phyloP scores from a whole-genome alignment of 92 coral and sea anemone genomes.

The Ricordea florida region DNA sequence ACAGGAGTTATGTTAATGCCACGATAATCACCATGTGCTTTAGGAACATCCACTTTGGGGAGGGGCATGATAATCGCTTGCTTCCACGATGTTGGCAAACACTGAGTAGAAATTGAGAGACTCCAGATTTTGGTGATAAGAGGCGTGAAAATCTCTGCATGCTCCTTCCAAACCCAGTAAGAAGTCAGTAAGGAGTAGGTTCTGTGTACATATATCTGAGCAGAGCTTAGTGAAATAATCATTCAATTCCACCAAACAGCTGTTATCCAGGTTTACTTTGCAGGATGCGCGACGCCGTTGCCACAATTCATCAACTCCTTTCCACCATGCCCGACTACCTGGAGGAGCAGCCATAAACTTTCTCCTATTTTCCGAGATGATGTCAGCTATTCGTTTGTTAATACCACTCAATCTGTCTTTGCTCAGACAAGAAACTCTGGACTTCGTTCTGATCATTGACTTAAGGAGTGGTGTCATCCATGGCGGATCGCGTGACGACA shows the following conservation, averaged over 20 bases:
- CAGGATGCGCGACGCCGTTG: conserved; percentile 10
- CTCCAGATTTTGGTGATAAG: conserved; percentile 34
- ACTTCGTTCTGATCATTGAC: conserved; percentile 17
- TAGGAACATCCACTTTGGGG: conserved; percentile 35
- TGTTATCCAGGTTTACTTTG: conserved; percentile 1
- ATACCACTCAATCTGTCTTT: background rate
- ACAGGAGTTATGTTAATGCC: conserved; percentile 51
- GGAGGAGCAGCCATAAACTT: background rate
- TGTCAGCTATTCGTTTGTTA: conserved; percentile 7
- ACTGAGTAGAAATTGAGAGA: conserved; percentile 6
- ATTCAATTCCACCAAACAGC: conserved; percentile 7
- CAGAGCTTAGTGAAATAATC: conserved; percentile 37
- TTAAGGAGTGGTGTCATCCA: conserved; percentile 45
- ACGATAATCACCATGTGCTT: conserved; percentile 5
- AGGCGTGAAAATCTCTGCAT: conserved; percentile 38
- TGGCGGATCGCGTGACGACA: conserved; percentile 47
- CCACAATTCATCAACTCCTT: conserved; percentile 2
- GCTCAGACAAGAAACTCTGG: conserved; percentile 8
- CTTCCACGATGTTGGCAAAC: conserved; percentile 43
- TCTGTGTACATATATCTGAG: background rate
- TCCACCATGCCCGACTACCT: conserved; percentile 35
- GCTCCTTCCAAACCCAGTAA: conserved; percentile 53
- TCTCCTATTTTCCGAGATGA: conserved; percentile 26
- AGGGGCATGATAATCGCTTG: conserved; percentile 24
- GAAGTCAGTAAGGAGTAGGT: conserved; percentile 13